Percentiles rank a stretch among this genome's conserved stretches.
Evolutionary conservation across 2,797 vertebrate species (phyloP).

Genomic region (Chiroxiphia lanceolata): DNA sequence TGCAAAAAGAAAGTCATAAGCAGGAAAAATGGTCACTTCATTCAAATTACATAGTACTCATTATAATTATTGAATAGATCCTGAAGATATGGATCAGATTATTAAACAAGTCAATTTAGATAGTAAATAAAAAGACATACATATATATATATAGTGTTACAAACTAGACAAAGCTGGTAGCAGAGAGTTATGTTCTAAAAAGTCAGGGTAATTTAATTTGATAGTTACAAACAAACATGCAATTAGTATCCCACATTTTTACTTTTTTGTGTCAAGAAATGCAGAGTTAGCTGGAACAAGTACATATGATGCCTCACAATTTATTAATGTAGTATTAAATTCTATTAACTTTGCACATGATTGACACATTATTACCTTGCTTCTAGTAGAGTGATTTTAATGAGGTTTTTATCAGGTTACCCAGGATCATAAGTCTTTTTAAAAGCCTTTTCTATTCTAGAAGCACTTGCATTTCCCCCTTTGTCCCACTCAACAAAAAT

Average conservation of each 20-base stretch:
- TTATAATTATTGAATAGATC: background rate
- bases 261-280: background rate
- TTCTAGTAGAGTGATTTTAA: constrained; percentile 9
- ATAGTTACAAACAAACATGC: background rate
- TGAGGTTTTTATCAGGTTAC: background rate
- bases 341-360: background rate
- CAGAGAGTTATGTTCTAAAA: background rate
- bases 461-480: background rate
- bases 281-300: background rate
- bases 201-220: background rate
- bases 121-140: background rate
- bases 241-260: background rate
- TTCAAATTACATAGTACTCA: background rate
- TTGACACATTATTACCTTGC: background rate
- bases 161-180: background rate
- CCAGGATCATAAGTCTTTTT: constrained; percentile 1
- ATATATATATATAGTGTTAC: background rate
- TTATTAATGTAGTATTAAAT: background rate
- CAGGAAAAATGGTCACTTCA: background rate
- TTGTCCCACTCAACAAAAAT: background rate
- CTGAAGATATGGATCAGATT: background rate
- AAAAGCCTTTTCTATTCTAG: background rate
- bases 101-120: background rate
- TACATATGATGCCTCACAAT: background rate
- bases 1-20: background rate